Conservation (phyloP, 2,113 vertebrate genomes). For the Eurypyga helias region DNA sequence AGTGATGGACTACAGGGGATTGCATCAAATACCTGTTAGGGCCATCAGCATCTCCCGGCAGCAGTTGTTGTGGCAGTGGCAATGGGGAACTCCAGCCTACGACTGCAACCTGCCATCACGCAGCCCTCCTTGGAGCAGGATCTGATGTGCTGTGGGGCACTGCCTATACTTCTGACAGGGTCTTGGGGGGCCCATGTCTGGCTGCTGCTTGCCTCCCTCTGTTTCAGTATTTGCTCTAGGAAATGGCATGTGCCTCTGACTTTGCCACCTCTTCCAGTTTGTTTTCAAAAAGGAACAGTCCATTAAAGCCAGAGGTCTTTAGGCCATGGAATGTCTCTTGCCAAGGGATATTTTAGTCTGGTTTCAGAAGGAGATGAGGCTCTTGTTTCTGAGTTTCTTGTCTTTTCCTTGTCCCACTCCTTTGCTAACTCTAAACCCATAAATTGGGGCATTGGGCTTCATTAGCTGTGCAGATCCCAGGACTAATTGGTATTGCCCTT, state of each 20-base stretch:
- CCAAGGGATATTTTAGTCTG: not conserved
- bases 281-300: not conserved
- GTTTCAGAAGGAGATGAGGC: not conserved
- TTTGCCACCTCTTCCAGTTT: not conserved
- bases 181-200: fast-evolving
- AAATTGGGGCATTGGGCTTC: not conserved
- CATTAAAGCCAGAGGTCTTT: not conserved
- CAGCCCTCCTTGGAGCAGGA: not conserved
- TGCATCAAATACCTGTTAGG: not conserved
- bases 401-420: not conserved
- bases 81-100: not conserved
- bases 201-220: not conserved
- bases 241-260: not conserved
- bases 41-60: not conserved
- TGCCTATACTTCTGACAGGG: not conserved
- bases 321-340: not conserved
- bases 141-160: not conserved
- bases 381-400: not conserved
- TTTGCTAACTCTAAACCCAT: not conserved
- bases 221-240: not conserved
- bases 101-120: not conserved
- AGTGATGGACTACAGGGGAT: not conserved
- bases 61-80: fast-evolving
- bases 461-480: not conserved
- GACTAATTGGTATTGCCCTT: not conserved